Base-by-base conservation (phyloP, 2,797 vertebrate genomes). In the Fistularia tabacaria region DNA sequence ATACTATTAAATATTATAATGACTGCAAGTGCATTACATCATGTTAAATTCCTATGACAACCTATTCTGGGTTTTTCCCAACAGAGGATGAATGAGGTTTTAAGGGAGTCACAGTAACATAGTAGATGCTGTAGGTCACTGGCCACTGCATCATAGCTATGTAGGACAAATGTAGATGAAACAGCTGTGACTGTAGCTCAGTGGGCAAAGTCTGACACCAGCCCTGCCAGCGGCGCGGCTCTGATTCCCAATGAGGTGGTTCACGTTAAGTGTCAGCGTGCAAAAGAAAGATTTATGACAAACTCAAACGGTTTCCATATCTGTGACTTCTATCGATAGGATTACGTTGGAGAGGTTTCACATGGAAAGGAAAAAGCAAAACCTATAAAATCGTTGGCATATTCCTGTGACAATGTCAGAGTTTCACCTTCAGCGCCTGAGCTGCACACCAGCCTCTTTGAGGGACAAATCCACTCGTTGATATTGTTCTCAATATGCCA, bases 31-130 rank as follows among this genome's bases (percentile, higher is more conserved):
- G 85, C 80, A 86, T 80, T 55, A 71, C 66, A 69, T 78, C 77
- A 76, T 74, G 71, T 84, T 88, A 88, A 87, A 85, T 90, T 93
- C 93, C 93, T 92, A 97, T 96, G 96, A 94, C 95, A 99, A 99
- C 97, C 95, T 95, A 94, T 96, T 95, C 92, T 83, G 74, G 73
- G 66, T 73, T 76, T 78, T 51, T 85, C 81, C 86, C 86, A 89
- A 86, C 46, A 87, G 87, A 90, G 75, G 66, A 67, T 62, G 64
- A 81, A 74, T 65, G 73, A 48, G 48, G 54, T 62, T 76, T 57
- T 66, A 63, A 66, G 65, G 53, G 59, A 52, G 14, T 54, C 42
- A 46, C 37, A 54, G 59, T 11, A 46, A 58, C 54, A 61, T 10
- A 55, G 59, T 44, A 43, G 50, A 66, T 68, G 56, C 70, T 71